A percentile compares a stretch with the other conserved stretches of the same genome.
phyloP scores from a whole-genome alignment of 2,113 vertebrate genomes.

The Sakesphorus luctuosus region DNA sequence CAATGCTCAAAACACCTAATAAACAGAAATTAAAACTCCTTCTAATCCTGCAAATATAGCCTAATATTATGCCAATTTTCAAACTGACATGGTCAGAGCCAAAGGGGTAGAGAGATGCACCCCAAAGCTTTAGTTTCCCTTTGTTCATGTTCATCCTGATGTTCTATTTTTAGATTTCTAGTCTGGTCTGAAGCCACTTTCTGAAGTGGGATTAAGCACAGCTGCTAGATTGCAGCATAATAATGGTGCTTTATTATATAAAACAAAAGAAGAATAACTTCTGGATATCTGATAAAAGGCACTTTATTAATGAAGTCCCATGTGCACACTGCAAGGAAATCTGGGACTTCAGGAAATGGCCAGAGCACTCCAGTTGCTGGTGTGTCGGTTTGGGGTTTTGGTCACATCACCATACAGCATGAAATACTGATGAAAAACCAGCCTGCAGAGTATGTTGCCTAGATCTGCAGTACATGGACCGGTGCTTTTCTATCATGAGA shows the following conservation, averaged over 20 bases:
- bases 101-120: neutral
- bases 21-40: neutral
- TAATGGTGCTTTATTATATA: neutral
- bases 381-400: neutral
- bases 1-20: neutral
- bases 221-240: neutral
- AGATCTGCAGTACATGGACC: neutral
- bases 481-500: neutral
- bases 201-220: neutral
- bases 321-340: neutral
- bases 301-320: neutral
- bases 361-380: neutral
- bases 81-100: neutral
- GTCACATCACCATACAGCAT: neutral
- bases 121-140: neutral
- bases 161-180: neutral
- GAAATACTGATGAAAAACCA: slow-evolving; percentile 41
- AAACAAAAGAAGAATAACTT: neutral
- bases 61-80: neutral
- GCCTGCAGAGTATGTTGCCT: neutral
- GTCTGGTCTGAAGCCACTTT: neutral
- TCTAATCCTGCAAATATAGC: neutral
- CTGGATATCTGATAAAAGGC: neutral
- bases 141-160: neutral
- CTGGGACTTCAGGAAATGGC: neutral